Base-by-base conservation (phyloP, 2,888 invertebrate genomes). In the Meghimatium bilineatum region DNA sequence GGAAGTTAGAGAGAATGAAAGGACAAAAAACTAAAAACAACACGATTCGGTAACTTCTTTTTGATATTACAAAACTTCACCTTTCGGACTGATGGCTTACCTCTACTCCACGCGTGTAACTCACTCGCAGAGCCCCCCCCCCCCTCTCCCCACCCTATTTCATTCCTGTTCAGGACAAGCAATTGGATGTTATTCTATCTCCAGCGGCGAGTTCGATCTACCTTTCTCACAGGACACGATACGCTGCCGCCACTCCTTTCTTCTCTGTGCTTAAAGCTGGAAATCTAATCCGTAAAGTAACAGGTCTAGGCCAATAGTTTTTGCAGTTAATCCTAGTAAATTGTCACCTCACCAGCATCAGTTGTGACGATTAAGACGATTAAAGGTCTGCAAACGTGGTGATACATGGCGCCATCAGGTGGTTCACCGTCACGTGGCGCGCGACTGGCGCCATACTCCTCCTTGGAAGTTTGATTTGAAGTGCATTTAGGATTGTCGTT, bases 351-450 rank as follows among this genome's bases (percentile, higher is more conserved):
- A 38, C 38, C 20, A 71, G 38, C 38, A 71, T 36, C 71, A n/a
- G 71, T 38, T 71, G 71, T 71, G 71, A 44, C 71, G 71, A 71
- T 71, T 71, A 71, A 38, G 71, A 44, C 71, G 71, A 71, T 71
- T 71, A 71, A 38, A 44, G 71, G 38, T 71, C 71, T 26, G 71
- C 34, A 38, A 38, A 38, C 71, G 5, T 23, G 71, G 38, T 71
- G 71, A 71, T 71, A 71, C 38, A 71, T 71, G 71, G 71, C 71
- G 71, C 71, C 71, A 38, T 71, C 71, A 71, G 71, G 71, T 71
- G 71, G 71, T 71, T 71, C 20, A 71, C 71, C 38, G 38, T 6
- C 38, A 56, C 38, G 23, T 38, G 71, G 71, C 71, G 71, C 71
- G 71, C 71, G 71, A 71, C 71, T 71, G 71, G 71, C 71, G 71